Conservation (phyloP, 2,113 vertebrate species). For the Danionella cerebrum region DNA sequence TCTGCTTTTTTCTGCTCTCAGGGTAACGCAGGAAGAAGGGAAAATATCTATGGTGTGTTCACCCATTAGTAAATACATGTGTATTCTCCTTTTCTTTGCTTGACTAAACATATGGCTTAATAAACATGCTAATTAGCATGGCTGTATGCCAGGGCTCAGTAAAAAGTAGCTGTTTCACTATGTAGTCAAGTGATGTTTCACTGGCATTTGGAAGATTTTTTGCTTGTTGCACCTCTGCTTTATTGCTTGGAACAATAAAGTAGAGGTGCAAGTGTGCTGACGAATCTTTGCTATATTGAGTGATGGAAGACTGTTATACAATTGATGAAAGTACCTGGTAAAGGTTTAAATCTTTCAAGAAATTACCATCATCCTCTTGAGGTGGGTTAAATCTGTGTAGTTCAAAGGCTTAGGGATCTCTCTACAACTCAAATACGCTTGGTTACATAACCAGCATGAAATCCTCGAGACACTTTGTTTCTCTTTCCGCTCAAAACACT, state of each 20-base stretch:
- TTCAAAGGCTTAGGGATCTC: conserved; percentile 14
- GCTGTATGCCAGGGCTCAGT: not conserved
- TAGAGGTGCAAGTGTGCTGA: too few relatives aligned
- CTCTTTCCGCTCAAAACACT: not conserved
- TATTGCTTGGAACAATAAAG: too few relatives aligned
- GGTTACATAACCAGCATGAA: conserved; percentile 27
- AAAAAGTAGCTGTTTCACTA: not conserved
- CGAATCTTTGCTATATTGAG: not conserved
- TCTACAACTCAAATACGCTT: not conserved
- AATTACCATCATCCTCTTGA: not conserved
- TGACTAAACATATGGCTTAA: not conserved
- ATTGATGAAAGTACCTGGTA: not conserved
- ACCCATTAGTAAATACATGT: not conserved
- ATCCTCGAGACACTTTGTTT: not conserved
- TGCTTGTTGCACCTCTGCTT: too few relatives aligned
- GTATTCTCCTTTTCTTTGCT: not conserved
- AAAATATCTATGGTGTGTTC: not conserved
- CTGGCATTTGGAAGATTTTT: not conserved
- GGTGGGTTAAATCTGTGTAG: conserved; percentile 8
- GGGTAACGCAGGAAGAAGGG: not conserved
- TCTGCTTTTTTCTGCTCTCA: not conserved
- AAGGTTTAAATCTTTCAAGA: not conserved
- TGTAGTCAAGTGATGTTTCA: not conserved
- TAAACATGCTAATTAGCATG: not conserved
- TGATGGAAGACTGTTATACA: not conserved